phyloP scores from a whole-genome alignment of 1,140 invertebrate species.

The Linepithema humile region DNA sequence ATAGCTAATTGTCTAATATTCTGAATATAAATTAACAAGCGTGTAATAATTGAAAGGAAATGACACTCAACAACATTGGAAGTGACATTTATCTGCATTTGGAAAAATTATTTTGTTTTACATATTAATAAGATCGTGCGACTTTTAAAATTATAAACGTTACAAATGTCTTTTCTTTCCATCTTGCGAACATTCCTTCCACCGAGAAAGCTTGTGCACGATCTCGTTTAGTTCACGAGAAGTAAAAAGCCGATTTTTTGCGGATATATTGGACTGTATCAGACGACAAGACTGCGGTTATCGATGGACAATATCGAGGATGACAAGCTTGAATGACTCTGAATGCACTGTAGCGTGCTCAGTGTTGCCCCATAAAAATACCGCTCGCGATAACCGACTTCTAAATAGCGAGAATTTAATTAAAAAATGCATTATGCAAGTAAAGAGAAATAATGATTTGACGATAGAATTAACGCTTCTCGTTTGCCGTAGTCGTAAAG shows the following conservation, averaged over 20 bases:
- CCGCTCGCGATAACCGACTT: slow-evolving; percentile 19
- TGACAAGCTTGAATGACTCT: slow-evolving; percentile 29
- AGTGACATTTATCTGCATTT: background rate
- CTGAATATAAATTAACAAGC: background rate
- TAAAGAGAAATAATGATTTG: too few relatives aligned
- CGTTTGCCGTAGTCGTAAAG: background rate
- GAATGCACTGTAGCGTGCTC: slow-evolving; percentile 29
- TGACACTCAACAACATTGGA: background rate
- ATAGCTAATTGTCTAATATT: background rate
- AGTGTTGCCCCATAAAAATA: slow-evolving; percentile 43
- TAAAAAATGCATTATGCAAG: too few relatives aligned
- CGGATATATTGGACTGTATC: background rate
- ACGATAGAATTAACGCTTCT: too few relatives aligned
- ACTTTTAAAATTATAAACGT: background rate
- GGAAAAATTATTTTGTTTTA: background rate
- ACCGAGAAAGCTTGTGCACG: background rate
- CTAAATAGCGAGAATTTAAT: background rate
- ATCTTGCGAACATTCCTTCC: background rate
- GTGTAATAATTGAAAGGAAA: background rate
- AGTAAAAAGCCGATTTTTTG: background rate
- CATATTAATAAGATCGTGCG: background rate
- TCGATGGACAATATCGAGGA: slow-evolving; percentile 45
- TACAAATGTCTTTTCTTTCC: background rate
- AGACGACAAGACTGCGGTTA: slow-evolving; percentile 22
- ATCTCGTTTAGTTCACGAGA: background rate